Evolutionary conservation across 2,797 vertebrate species (phyloP).

Genomic region (Danio jaintianensis): DNA sequence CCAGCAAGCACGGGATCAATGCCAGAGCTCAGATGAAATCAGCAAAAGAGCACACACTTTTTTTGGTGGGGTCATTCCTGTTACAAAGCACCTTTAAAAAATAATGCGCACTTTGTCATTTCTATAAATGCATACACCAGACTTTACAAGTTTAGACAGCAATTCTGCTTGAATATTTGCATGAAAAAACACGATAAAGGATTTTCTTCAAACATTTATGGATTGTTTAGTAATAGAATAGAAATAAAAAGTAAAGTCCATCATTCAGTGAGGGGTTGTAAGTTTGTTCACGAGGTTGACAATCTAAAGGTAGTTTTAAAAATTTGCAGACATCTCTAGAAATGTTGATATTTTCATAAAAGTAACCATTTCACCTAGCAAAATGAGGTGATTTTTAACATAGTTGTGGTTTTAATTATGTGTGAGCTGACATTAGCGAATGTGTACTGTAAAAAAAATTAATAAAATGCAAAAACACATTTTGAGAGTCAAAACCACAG

Average conservation of each 20-base stretch:
- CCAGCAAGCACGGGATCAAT: not conserved
- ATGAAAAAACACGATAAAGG: not conserved
- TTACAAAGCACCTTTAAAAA: not conserved
- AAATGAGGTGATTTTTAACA: too few species aligned
- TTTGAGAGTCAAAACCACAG: too few species aligned
- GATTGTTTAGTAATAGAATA: not conserved
- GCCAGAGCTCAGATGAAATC: not conserved
- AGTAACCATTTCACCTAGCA: not conserved
- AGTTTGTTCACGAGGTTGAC: not conserved
- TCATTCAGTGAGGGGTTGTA: not conserved
- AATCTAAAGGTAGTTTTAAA: not conserved
- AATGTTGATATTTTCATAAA: not conserved
- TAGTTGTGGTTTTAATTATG: too few species aligned
- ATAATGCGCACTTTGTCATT: not conserved
- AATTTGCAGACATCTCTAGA: not conserved
- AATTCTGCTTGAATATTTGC: not conserved
- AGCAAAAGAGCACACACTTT: not conserved
- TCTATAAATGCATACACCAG: not conserved
- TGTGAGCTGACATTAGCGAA: too few species aligned
- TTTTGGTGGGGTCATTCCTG: constrained; percentile 1
- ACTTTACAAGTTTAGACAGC: not conserved
- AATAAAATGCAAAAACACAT: too few species aligned
- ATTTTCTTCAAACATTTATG: not conserved
- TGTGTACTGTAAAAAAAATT: too few species aligned
- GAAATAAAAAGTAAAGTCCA: not conserved